Conservation (phyloP, 2,888 invertebrate species). For the Aphelenchoides bicaudatus region DNA sequence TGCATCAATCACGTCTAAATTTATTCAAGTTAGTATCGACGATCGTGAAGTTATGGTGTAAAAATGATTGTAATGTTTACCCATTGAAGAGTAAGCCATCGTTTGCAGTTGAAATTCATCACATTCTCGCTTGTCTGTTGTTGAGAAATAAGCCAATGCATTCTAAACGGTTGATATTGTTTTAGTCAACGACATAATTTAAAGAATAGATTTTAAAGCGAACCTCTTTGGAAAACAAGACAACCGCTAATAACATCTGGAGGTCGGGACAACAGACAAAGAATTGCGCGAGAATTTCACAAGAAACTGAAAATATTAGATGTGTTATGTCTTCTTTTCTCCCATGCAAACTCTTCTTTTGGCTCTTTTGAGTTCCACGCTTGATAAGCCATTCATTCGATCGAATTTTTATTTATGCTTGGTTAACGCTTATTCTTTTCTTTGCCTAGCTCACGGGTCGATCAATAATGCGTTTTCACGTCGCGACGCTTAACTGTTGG, state of each 20-base stretch:
- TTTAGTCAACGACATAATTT: not conserved
- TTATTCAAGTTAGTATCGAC: too few species aligned
- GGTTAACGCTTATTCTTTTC: not conserved
- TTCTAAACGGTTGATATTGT: not conserved
- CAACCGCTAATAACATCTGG: conserved; percentile 9
- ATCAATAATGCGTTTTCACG: conserved; percentile 18
- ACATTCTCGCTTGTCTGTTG: not conserved
- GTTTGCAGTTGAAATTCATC: conserved; percentile 11
- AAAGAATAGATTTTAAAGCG: not conserved
- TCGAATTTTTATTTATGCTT: not conserved
- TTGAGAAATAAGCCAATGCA: conserved; percentile 4
- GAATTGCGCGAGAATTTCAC: not conserved
- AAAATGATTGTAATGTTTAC: too few species aligned
- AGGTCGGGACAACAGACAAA: not conserved
- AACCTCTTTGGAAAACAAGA: conserved; percentile 8
- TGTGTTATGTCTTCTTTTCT: too few species aligned
- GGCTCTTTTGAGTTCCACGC: too few species aligned
- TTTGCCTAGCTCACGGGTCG: not conserved
- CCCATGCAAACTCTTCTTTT: too few species aligned
- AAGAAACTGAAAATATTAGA: too few species aligned
- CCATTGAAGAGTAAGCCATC: conserved; percentile 20
- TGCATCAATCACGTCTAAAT: conserved; percentile 55
- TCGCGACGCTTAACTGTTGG: conserved; percentile 35
- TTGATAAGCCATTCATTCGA: too few species aligned
- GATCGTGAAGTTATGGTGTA: too few species aligned